These are phyloP conservation scores for Notarius lentiginosus DNA, from an alignment of 2,113 vertebrate genomes.

Conservation along the genomic window DNA sequence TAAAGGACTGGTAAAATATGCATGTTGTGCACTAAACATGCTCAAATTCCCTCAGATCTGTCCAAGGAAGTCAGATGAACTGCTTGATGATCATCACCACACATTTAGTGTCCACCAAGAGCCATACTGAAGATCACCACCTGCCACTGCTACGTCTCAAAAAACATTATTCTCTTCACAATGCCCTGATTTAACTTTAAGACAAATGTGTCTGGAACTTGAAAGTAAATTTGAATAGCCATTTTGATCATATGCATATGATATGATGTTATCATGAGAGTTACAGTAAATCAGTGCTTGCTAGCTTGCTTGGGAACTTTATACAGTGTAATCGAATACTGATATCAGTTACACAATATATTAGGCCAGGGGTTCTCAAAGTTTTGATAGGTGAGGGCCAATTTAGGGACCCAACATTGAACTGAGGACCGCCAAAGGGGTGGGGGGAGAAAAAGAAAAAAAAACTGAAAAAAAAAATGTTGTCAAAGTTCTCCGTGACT, in stretches of 20 bases:
- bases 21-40: neutral
- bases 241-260: neutral
- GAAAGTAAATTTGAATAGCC: neutral
- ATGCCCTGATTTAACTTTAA: neutral
- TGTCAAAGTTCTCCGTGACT: too few relatives aligned
- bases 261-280: neutral
- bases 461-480: too few relatives aligned
- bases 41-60: constrained; percentile 4
- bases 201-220: neutral
- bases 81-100: neutral
- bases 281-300: neutral
- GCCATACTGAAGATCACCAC: constrained; percentile 24
- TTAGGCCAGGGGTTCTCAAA: too few relatives aligned
- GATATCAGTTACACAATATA: neutral
- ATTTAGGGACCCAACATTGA: too few relatives aligned
- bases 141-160: neutral
- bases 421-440: too few relatives aligned
- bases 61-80: neutral
- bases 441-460: too few relatives aligned
- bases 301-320: neutral
- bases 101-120: constrained; percentile 10
- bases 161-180: neutral
- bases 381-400: too few relatives aligned
- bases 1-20: constrained; percentile 10
- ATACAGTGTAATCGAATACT: neutral